Base-by-base conservation (phyloP, 1,140 invertebrate species). In the Panagrolaimus sp. region DNA sequence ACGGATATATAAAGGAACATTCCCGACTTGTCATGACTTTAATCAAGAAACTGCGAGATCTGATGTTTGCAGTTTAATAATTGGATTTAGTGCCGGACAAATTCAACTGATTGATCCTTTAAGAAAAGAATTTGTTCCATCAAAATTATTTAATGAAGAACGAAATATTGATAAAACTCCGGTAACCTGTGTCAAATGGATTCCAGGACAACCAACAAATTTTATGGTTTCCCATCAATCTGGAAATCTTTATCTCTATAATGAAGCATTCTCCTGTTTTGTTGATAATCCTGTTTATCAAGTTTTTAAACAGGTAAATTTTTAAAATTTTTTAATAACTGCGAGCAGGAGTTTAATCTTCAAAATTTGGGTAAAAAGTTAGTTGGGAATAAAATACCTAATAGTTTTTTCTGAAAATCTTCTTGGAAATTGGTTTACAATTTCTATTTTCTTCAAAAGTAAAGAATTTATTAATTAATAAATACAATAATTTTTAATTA, bases 21-120 rank as follows among this genome's bases (percentile, higher is more conserved):
- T 93, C 87, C 95, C 95, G 64, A 98, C 95, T 28, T 98, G 94
- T 85, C 96, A 98, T 86, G 94, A 98, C 87, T 97, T 98, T 84
- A 98, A 97, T 87, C 87, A 89, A 71, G 87, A 89, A 68, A 90
- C 90, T 67, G 90, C 91, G 65, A 90, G 65, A 10, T 15, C n/a
- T 5, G 12, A 63, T 21, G 71, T 72, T 93, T 58, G 90, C 88
- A 73, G 83, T 47, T 87, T 98, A 69, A 86, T 98, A 75, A 91
- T 98, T 78, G 95, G 96, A 55, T 98, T 98, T 86, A 93, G 92
- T 80, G 94, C 92, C 55, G 96, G 96, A 71, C 93, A 89, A 87
- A 93, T 98, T 83, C 94, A 98, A 85, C 86, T 98, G 69, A 92
- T 98, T 83, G 94, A 98, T 86, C 93, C 94, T 68, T 90, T 95